These are phyloP conservation scores for Candidula unifasciata DNA, from an alignment of 2,888 invertebrate genomes.

Conservation along the genomic window DNA sequence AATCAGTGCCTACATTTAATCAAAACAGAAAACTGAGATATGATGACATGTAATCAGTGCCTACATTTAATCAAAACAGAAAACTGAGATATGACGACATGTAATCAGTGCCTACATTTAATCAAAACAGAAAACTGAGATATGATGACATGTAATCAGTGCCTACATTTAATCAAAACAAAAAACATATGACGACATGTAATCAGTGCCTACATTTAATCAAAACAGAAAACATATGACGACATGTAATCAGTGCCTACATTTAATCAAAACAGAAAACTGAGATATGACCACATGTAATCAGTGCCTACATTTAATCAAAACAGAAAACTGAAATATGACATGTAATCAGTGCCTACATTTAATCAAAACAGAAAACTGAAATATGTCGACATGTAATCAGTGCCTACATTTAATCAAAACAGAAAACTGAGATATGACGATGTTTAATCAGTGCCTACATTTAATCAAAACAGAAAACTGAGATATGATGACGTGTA, in stretches of 20 bases:
- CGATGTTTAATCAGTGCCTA: slow-evolving; percentile 82
- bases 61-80: no score
- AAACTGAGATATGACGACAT: background rate
- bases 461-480: no score
- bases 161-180: background rate
- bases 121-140: background rate
- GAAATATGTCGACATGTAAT: background rate
- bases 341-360: background rate
- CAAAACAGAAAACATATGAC: slow-evolving; percentile 71
- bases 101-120: background rate
- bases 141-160: background rate
- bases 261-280: no score
- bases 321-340: background rate
- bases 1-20: slow-evolving; percentile 72
- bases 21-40: slow-evolving; percentile 73
- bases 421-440: slow-evolving; percentile 70
- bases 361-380: background rate
- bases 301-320: background rate
- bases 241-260: slow-evolving; percentile 82
- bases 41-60: slow-evolving; percentile 82
- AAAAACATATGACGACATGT: no score
- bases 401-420: slow-evolving; percentile 73
- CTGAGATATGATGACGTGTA: no score
- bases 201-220: slow-evolving; percentile 72
- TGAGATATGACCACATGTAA: no score